These are phyloP conservation scores for Carapus acus DNA, from an alignment of 2,797 vertebrate genomes.

Conservation along the genomic window DNA sequence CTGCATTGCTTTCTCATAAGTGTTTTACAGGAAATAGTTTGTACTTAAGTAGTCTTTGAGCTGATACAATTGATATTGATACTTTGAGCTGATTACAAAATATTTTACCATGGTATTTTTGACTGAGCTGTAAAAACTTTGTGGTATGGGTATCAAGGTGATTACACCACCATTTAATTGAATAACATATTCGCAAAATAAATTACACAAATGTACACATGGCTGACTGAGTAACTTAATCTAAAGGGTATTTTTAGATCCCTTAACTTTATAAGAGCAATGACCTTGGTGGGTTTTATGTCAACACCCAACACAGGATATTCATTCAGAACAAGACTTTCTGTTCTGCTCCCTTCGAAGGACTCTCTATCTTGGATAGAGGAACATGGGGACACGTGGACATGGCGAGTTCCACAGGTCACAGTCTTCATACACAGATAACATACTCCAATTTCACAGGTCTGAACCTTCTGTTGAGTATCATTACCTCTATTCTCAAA, in stretches of 20 bases:
- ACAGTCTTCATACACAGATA: slow-evolving; percentile 35
- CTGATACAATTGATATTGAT: too few relatives aligned
- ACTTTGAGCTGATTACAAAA: too few relatives aligned
- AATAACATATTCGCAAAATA: slow-evolving; percentile 50
- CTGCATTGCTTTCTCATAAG: too few relatives aligned
- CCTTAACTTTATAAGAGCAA: slow-evolving; percentile 29
- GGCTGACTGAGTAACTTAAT: slow-evolving; percentile 51
- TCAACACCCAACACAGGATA: too few relatives aligned
- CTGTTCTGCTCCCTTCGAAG: slow-evolving; percentile 32
- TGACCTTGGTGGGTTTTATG: slow-evolving; percentile 40
- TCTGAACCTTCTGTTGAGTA: slow-evolving; percentile 42
- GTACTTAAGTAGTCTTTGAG: too few relatives aligned
- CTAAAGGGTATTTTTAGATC: slow-evolving; percentile 57
- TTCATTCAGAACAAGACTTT: slow-evolving; percentile 44
- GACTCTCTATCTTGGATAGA: slow-evolving; percentile 42
- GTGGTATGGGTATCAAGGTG: too few relatives aligned
- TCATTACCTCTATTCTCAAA: slow-evolving; percentile 51
- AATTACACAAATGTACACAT: slow-evolving; percentile 52
- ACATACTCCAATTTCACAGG: slow-evolving; percentile 56
- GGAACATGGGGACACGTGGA: slow-evolving; percentile 34
- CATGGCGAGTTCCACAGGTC: slow-evolving; percentile 52
- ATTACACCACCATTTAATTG: slow-evolving; percentile 39
- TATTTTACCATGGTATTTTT: too few relatives aligned
- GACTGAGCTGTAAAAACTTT: too few relatives aligned
- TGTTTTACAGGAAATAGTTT: too few relatives aligned